These are phyloP conservation scores for Tenualosa ilisha DNA, from an alignment of 2,797 vertebrate species.

Conservation along the genomic window DNA sequence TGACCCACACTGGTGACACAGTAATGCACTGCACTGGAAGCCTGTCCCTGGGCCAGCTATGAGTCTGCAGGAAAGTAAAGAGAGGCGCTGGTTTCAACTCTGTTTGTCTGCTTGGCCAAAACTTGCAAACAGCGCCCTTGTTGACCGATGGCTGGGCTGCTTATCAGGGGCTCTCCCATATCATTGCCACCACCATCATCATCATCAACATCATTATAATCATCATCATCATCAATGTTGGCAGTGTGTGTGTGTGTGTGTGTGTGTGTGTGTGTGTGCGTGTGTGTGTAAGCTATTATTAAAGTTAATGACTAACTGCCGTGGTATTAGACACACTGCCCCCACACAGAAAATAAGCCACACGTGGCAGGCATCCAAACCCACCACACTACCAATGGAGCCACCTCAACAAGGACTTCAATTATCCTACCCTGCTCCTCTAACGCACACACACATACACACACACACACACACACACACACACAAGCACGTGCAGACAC, in stretches of 20 bases:
- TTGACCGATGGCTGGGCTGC: neutral
- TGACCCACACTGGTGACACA: neutral
- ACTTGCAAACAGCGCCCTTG: neutral
- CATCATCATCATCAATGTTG: neutral
- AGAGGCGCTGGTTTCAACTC: neutral
- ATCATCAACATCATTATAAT: neutral
- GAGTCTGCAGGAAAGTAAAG: slow-evolving; percentile 3
- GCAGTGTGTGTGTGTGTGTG: neutral
- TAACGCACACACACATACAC: neutral
- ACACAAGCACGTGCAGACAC: neutral
- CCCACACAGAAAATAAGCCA: slow-evolving; percentile 13
- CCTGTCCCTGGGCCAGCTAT: neutral
- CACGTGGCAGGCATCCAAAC: neutral
- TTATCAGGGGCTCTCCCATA: neutral
- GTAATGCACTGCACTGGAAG: neutral
- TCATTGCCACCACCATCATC: neutral
- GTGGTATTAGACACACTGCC: neutral
- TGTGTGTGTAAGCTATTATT: slow-evolving; percentile 6
- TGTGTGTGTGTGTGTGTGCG: neutral
- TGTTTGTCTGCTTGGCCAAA: neutral
- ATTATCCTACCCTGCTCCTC: neutral
- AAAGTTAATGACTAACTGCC: slow-evolving; percentile 19
- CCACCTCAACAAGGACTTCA: slow-evolving; percentile 20
- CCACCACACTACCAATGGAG: neutral
- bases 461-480: neutral